A percentile compares a stretch with the other conserved stretches of the same genome.
Evolutionary conservation across 2,797 vertebrate species (phyloP).

Genomic region (Microchirus variegatus): DNA sequence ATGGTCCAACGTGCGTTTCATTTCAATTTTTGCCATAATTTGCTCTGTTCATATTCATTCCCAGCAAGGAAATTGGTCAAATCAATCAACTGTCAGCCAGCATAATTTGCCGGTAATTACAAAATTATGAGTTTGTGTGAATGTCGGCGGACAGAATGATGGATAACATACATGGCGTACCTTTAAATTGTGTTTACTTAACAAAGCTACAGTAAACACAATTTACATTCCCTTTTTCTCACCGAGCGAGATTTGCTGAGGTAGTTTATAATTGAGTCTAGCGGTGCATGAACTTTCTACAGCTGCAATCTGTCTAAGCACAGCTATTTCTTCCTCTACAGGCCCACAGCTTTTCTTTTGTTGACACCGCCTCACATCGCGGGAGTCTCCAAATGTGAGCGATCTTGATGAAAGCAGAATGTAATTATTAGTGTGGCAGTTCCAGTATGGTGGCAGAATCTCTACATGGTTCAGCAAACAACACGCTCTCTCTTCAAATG

Average conservation of each 20-base stretch:
- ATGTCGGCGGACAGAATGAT: conserved; percentile 57
- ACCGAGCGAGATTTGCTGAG: conserved; percentile 63
- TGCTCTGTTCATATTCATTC: neutral
- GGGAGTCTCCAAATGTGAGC: conserved; percentile 70
- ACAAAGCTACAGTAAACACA: conserved; percentile 71
- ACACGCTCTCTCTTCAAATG: conserved; percentile 56
- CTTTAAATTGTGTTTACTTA: conserved; percentile 70
- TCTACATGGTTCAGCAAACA: conserved; percentile 76
- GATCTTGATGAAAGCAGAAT: conserved; percentile 79
- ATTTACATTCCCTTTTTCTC: conserved; percentile 69
- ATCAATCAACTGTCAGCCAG: conserved; percentile 48
- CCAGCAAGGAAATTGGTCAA: conserved; percentile 34
- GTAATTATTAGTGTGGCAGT: conserved; percentile 79
- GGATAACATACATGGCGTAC: conserved; percentile 67
- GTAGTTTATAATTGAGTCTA: conserved; percentile 82
- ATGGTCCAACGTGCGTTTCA: no score
- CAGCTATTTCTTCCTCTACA: conserved; percentile 67
- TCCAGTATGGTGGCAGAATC: conserved; percentile 66
- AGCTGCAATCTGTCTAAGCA: conserved; percentile 75
- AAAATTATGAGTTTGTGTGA: conserved; percentile 50
- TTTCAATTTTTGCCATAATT: no score
- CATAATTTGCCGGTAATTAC: conserved; percentile 49
- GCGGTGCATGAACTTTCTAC: conserved; percentile 76
- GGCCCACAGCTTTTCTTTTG: conserved; percentile 60
- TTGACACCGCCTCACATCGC: conserved; percentile 49